These are phyloP conservation scores for Drosophila bifasciata DNA, from an alignment of 1,140 invertebrate species.

Conservation along the genomic window DNA sequence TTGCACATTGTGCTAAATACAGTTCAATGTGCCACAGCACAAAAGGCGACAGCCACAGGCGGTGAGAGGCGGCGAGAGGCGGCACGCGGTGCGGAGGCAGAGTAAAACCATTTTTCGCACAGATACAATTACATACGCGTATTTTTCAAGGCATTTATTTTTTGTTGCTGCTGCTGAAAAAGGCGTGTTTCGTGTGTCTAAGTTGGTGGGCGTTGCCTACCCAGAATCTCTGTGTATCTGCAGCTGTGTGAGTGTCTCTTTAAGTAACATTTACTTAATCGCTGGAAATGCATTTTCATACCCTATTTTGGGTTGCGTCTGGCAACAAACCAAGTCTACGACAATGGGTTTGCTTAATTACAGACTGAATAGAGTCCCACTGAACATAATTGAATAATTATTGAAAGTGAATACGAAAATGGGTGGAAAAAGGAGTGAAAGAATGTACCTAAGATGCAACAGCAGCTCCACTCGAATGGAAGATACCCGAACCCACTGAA, in stretches of 20 bases:
- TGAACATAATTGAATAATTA: too few species aligned
- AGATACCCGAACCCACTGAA: too few species aligned
- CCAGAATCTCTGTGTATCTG: too few species aligned
- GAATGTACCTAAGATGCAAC: too few species aligned
- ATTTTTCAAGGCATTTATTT: conserved; percentile 17
- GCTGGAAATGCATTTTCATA: conserved; percentile 18
- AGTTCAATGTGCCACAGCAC: too few species aligned
- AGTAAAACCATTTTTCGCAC: neutral
- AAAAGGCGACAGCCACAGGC: too few species aligned
- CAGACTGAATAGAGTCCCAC: too few species aligned
- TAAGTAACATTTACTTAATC: conserved; percentile 26
- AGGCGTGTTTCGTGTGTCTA: conserved; percentile 15
- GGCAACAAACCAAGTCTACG: neutral
- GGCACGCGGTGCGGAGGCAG: neutral
- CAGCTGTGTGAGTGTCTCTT: conserved; percentile 5
- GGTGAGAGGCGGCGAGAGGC: too few species aligned
- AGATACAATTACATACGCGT: conserved; percentile 30
- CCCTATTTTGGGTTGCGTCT: neutral
- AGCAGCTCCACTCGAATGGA: too few species aligned
- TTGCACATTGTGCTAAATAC: conserved; percentile 9
- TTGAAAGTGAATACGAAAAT: too few species aligned
- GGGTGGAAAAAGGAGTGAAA: too few species aligned
- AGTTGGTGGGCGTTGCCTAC: neutral
- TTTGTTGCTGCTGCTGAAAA: conserved; percentile 5
- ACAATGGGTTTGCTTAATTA: too few species aligned